Percentiles rank a stretch among this genome's conserved stretches.
Conservation (phyloP, 2,113 vertebrate species). For the Rhegmatorhina hoffmannsi region DNA sequence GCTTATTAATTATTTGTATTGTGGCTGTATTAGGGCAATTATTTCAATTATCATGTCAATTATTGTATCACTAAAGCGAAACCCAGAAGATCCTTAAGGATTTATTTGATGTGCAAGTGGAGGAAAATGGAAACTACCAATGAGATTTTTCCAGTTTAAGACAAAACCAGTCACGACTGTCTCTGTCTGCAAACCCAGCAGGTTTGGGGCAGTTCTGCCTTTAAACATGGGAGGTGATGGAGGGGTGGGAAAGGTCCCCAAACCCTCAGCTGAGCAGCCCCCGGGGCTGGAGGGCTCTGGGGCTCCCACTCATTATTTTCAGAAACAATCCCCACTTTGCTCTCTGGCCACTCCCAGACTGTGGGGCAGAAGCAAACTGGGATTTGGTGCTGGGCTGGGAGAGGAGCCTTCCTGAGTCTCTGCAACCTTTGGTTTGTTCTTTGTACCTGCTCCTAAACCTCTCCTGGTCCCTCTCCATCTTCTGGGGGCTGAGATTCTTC, state of each 20-base stretch:
- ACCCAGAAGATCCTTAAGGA: neutral
- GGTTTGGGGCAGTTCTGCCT: neutral
- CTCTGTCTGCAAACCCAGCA: neutral
- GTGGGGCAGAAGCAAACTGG: neutral
- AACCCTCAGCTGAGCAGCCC: neutral
- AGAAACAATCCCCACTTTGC: fast-evolving
- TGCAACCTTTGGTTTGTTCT: neutral
- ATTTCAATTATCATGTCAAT: neutral
- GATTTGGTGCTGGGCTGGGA: neutral
- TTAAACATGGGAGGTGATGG: neutral
- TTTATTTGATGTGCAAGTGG: neutral
- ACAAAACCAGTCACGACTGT: neutral
- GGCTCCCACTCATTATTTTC: neutral
- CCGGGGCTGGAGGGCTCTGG: neutral
- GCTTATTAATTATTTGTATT: neutral
- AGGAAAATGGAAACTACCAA: neutral
- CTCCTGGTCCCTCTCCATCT: neutral
- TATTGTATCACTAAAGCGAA: neutral
- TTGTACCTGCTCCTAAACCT: neutral
- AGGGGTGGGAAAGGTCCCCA: neutral
- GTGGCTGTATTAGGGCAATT: neutral
- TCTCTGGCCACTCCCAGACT: neutral
- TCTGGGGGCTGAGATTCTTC: neutral
- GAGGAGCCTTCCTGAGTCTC: neutral
- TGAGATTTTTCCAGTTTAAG: neutral